Conservation (phyloP, 2,797 vertebrate genomes). For the Glyptemys insculpta region DNA sequence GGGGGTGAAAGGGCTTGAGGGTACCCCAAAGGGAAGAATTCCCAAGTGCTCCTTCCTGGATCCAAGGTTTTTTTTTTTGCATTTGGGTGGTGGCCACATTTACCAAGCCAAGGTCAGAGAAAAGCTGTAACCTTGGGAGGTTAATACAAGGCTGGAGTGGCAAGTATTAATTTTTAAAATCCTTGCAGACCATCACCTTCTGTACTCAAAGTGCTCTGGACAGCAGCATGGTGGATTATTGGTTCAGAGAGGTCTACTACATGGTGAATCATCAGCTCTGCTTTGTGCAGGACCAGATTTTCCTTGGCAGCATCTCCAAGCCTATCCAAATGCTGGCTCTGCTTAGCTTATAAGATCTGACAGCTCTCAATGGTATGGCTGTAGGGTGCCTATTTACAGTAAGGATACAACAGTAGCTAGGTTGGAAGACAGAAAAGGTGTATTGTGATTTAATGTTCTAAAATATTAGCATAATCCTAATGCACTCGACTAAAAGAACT, state of each 20-base stretch:
- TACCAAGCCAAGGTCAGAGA: no score
- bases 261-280: neutral
- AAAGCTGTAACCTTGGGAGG: no score
- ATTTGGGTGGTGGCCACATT: no score
- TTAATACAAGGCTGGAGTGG: no score
- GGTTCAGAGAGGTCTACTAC: accelerated
- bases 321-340: neutral
- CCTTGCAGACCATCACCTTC: no score
- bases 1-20: no score
- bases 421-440: neutral
- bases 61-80: no score
- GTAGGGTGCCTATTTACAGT: accelerated
- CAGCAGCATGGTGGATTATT: neutral
- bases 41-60: no score
- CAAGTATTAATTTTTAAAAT: no score
- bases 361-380: accelerated
- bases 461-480: neutral
- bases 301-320: neutral
- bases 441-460: accelerated
- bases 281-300: neutral
- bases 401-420: neutral
- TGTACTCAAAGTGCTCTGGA: neutral
- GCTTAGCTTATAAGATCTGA: neutral
- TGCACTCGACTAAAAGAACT: neutral
- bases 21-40: no score